Conservation (phyloP, 92 coral and sea anemone species). For the Siderastrea siderea region DNA sequence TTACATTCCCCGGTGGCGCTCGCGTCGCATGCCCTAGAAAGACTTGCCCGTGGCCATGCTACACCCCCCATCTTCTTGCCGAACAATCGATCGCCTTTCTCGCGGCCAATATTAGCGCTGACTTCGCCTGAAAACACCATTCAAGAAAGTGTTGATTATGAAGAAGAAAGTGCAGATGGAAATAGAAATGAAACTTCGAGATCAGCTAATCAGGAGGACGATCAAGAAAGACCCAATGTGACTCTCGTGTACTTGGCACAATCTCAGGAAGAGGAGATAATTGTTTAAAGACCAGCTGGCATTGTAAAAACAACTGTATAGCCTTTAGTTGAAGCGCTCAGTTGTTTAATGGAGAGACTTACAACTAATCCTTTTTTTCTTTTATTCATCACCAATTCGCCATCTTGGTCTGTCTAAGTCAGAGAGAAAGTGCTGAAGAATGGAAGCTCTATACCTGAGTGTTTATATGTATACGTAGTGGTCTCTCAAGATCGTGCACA, state of each 20-base stretch:
- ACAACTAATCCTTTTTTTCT: too few relatives aligned
- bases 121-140: constrained; percentile 29
- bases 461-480: too few relatives aligned
- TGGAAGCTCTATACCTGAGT: too few relatives aligned
- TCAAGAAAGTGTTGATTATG: constrained; percentile 29
- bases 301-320: background rate
- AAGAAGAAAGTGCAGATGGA: background rate
- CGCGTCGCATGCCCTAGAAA: background rate
- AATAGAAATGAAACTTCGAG: background rate
- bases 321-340: too few relatives aligned
- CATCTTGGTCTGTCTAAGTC: too few relatives aligned
- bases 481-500: too few relatives aligned
- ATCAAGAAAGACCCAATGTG: constrained; percentile 24
- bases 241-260: constrained; percentile 42
- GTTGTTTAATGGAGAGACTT: background rate
- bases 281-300: constrained; percentile 7
- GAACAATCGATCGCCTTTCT: constrained; percentile 16
- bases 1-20: constrained; percentile 6
- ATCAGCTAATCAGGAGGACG: background rate
- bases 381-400: too few relatives aligned
- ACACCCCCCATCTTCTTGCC: constrained; percentile 1
- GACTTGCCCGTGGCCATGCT: background rate
- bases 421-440: too few relatives aligned
- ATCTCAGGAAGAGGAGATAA: constrained; percentile 33
- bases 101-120: constrained; percentile 18